Conservation (phyloP, 2,797 vertebrate genomes). For the Otolemur crassicaudatus region DNA sequence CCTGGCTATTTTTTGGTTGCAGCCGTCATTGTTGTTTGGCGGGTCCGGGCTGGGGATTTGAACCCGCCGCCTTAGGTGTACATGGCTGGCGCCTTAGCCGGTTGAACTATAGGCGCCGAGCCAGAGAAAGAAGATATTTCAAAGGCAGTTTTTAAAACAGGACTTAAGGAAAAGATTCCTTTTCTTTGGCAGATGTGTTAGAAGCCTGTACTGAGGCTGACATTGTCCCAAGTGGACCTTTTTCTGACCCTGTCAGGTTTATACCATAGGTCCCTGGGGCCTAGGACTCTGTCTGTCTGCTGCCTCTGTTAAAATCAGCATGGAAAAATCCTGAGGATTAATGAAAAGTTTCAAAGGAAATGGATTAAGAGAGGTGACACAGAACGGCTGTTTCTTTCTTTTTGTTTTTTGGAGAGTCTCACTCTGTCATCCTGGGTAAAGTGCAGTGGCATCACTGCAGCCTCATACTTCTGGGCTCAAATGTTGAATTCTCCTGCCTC, state of each 20-base stretch:
- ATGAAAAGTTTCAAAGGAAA: neutral
- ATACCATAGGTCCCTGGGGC: neutral
- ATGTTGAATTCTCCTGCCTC: no score
- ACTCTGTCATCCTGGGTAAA: no score
- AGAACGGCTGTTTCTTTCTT: no score
- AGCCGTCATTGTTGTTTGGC: no score
- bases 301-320: neutral
- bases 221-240: neutral
- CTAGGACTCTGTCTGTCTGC: neutral
- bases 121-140: neutral
- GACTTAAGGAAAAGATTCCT: neutral
- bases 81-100: no score
- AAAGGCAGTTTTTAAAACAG: neutral
- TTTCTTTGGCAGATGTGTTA: neutral
- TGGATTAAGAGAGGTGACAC: neutral
- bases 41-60: no score
- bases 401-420: no score
- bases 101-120: no score
- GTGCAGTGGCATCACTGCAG: no score
- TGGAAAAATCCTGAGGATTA: neutral
- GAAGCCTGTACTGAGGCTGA: neutral
- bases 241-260: neutral
- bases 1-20: no score
- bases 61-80: no score
- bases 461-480: no score